Evolutionary conservation across 35 echinoderm and acorn worm species (phyloP).

Genomic region (Ptychodera flava): DNA sequence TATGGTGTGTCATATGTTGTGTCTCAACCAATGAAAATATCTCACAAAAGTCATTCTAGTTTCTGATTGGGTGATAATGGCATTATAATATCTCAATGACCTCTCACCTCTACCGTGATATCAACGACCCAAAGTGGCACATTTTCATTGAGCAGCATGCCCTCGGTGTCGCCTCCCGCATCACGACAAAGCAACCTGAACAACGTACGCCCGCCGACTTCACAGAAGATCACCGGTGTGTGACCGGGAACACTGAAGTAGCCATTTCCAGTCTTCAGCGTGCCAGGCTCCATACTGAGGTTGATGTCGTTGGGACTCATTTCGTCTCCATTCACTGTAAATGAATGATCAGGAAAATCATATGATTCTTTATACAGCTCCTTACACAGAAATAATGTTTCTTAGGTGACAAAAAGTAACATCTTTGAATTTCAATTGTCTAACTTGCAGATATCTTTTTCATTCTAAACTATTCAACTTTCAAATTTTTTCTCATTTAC

Average conservation of each 20-base stretch:
- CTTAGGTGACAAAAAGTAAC: too few species aligned
- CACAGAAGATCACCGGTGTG: conserved; percentile 96
- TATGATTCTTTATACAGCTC: too few species aligned
- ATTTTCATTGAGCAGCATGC: conserved; percentile 73
- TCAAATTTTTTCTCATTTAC: too few species aligned
- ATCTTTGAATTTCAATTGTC: too few species aligned
- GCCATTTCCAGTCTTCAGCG: conserved; percentile 53
- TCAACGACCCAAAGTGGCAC: conserved; percentile 91
- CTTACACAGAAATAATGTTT: too few species aligned
- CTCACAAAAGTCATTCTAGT: too few species aligned
- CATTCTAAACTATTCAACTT: too few species aligned
- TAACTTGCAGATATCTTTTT: too few species aligned
- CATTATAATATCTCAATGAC: too few species aligned
- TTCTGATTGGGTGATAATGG: too few species aligned
- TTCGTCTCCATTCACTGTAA: conserved; percentile 84
- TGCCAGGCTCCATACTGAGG: conserved; percentile 26
- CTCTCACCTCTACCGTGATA: conserved; percentile 84
- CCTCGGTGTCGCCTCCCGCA: conserved; percentile 85
- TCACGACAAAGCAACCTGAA: conserved; percentile 94
- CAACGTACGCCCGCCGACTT: conserved; percentile 82
- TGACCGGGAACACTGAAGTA: conserved; percentile 90
- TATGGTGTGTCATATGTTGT: too few species aligned
- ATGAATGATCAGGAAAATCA: neutral
- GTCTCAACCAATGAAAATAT: too few species aligned
- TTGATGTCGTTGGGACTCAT: conserved; percentile 76